These are phyloP conservation scores for Dermolepida albohirtum DNA, from an alignment of 2,888 invertebrate species.

Conservation along the genomic window DNA sequence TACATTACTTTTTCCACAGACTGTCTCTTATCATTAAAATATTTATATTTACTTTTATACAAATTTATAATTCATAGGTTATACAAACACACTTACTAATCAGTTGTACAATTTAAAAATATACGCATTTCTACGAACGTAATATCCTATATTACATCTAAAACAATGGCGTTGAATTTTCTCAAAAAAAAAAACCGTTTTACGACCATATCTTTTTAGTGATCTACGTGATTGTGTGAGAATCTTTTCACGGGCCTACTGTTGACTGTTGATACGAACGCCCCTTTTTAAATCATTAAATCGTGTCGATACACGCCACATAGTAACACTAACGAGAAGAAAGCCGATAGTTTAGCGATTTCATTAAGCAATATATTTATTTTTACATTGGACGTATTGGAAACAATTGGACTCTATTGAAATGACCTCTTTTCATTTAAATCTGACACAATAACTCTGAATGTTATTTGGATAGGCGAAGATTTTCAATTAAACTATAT, in stretches of 20 bases:
- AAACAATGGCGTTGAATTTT: not conserved
- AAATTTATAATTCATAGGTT: too few relatives aligned
- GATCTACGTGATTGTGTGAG: not conserved
- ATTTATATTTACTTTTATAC: too few relatives aligned
- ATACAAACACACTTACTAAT: too few relatives aligned
- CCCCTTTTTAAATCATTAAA: conserved; percentile 28
- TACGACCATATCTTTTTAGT: not conserved
- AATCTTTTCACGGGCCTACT: conserved; percentile 6
- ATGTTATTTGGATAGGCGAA: too few relatives aligned
- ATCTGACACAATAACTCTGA: not conserved
- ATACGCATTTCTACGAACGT: too few relatives aligned
- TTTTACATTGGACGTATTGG: conserved; percentile 5
- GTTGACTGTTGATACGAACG: conserved; percentile 30
- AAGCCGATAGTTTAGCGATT: conserved; percentile 15
- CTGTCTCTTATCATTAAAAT: too few relatives aligned
- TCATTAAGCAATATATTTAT: conserved; percentile 19
- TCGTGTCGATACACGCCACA: conserved; percentile 17
- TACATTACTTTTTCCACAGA: too few relatives aligned
- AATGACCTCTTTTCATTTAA: conserved; percentile 19
- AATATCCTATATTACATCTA: too few relatives aligned
- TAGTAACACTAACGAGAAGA: conserved; percentile 10
- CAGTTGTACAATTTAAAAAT: too few relatives aligned
- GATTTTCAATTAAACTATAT: too few relatives aligned
- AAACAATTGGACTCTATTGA: conserved; percentile 19
- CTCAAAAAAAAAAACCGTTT: not conserved